phyloP scores from a whole-genome alignment of 2,113 vertebrate genomes.

The Gobius niger region DNA sequence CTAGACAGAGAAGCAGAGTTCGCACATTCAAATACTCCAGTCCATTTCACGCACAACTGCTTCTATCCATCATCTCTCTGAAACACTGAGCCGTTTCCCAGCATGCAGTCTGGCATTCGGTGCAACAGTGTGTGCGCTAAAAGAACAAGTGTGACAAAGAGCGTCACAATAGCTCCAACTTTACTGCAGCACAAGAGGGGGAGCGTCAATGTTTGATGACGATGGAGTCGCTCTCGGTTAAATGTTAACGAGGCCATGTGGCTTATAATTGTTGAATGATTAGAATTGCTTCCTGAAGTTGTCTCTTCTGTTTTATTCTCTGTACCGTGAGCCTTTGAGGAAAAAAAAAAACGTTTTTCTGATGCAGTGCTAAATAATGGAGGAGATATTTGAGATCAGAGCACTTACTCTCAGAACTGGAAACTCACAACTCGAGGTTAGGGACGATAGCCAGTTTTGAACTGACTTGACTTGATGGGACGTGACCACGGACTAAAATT shows the following conservation, averaged over 20 bases:
- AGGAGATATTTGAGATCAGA: too few relatives aligned
- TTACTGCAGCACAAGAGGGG: neutral
- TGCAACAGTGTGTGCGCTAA: neutral
- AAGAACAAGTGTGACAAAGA: conserved; percentile 1
- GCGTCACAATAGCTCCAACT: neutral
- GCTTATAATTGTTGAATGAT: neutral
- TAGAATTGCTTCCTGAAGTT: conserved; percentile 8
- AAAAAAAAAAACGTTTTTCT: neutral
- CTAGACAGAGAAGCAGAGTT: conserved; percentile 30
- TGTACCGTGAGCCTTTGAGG: neutral
- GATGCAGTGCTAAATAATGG: neutral
- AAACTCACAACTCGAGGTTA: too few relatives aligned
- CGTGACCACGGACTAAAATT: too few relatives aligned
- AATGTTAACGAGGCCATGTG: conserved; percentile 8
- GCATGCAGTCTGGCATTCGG: conserved; percentile 19
- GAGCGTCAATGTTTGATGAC: conserved; percentile 1
- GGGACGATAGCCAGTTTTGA: too few relatives aligned
- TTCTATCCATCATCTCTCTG: neutral
- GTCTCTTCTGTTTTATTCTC: neutral
- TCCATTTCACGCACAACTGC: conserved; percentile 32
- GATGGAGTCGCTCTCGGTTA: neutral
- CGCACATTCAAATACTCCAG: conserved; percentile 22
- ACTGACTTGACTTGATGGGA: too few relatives aligned
- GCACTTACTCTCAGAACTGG: too few relatives aligned
- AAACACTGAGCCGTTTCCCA: conserved; percentile 9